phyloP scores from a whole-genome alignment of 2,888 invertebrate genomes.

The Watsonalla cultraria region DNA sequence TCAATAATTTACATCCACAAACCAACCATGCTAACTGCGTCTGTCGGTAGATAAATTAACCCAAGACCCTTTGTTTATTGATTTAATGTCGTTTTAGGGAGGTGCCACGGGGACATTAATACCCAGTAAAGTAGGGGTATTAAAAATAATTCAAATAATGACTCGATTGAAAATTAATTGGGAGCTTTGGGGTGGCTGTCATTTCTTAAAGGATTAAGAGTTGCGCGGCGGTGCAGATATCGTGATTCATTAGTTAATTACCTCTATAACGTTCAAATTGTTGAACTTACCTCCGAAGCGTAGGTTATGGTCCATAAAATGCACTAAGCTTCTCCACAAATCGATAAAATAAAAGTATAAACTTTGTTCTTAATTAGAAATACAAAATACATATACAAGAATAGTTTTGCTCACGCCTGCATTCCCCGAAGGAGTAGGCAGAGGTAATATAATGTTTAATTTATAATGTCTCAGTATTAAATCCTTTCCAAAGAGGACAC shows the following conservation, averaged over 20 bases:
- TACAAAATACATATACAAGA: too few species aligned
- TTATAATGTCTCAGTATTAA: too few species aligned
- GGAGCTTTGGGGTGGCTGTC: background rate
- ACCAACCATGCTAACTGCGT: background rate
- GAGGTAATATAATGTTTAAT: too few species aligned
- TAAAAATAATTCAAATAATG: background rate
- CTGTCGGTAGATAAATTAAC: background rate
- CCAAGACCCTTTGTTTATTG: background rate
- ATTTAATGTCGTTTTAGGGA: background rate
- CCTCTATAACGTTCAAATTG: too few species aligned
- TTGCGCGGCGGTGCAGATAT: background rate
- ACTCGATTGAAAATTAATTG: background rate
- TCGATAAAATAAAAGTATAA: too few species aligned
- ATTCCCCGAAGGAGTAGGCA: too few species aligned
- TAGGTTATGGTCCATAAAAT: too few species aligned
- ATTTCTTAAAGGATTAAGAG: background rate
- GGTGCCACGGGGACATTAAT: background rate
- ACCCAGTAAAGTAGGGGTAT: background rate
- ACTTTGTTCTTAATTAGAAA: too few species aligned
- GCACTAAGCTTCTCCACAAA: too few species aligned
- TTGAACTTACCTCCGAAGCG: too few species aligned
- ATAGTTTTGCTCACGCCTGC: too few species aligned
- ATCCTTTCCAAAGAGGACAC: too few species aligned
- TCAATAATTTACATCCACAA: background rate
- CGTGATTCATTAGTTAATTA: background rate